Evolutionary conservation across 2,888 invertebrate species (phyloP).

Genomic region (Autographa gamma): DNA sequence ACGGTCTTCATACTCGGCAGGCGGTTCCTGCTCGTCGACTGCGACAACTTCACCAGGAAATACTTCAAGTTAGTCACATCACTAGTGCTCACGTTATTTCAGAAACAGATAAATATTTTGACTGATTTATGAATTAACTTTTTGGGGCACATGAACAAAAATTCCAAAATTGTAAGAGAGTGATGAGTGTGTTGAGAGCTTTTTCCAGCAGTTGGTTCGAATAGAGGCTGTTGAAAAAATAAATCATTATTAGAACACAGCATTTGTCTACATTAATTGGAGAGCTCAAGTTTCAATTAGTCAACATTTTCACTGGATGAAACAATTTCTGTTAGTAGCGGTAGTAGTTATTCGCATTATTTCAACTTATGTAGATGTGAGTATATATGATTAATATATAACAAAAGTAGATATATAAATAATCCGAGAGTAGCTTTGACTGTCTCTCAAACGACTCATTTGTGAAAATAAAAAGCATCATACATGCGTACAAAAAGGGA

Average conservation of each 20-base stretch:
- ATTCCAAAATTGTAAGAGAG: too few relatives aligned
- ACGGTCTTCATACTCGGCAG: conserved; percentile 92
- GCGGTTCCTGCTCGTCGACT: conserved; percentile 93
- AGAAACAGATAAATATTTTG: too few relatives aligned
- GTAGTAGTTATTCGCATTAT: background rate
- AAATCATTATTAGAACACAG: background rate
- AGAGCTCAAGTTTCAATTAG: background rate
- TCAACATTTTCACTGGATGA: background rate
- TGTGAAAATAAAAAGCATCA: conserved; percentile 8
- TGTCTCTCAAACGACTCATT: conserved; percentile 1
- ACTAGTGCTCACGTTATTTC: background rate
- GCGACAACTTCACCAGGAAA: conserved; percentile 93
- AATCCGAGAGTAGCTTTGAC: background rate
- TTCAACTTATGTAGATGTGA: background rate
- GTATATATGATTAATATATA: background rate
- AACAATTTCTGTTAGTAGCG: conserved; percentile 7
- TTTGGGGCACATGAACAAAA: too few relatives aligned
- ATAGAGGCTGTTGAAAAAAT: too few relatives aligned
- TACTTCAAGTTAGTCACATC: conserved; percentile 88
- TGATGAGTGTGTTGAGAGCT: too few relatives aligned
- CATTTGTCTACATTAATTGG: background rate
- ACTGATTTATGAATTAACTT: too few relatives aligned
- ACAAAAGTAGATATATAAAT: background rate
- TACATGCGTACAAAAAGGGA: background rate
- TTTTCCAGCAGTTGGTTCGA: too few relatives aligned